Base-by-base conservation (phyloP, 1,140 invertebrate species). In the Oedothorax gibbosus region DNA sequence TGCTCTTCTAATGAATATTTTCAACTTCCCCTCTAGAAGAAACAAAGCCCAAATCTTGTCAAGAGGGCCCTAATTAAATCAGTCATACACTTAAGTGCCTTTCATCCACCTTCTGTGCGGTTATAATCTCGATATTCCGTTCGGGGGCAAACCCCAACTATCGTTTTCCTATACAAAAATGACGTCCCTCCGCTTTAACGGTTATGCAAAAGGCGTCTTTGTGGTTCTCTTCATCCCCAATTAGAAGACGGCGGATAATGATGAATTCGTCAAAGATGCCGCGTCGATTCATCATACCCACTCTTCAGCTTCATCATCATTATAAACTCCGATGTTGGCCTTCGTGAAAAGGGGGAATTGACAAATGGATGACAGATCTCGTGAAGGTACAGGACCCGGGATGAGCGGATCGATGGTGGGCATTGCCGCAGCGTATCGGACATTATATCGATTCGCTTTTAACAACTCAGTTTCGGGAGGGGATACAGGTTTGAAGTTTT, bases 281-380 rank as follows among this genome's bases (percentile, higher is more conserved):
- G 66, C 51, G 14, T 62, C 53, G 64, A 81, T 81, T 81, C 78
- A 72, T 81, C 78, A 81, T 62, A 51, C 35, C 3, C 72, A 15
- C 20, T n/a, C 18, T 7, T 20, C 54, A 7, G 53, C 18, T 7
- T 60, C n/a, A 68, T 18, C 60, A 64, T 77, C 57, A 53, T 79
- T 49, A 15, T 10, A 68, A 57, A 72, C 20, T 50, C 21, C 57
- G 12, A 53, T 79, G 66, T 79, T 50, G 35, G 35, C 35, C 35
- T 5, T 35, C 5, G 54, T 14, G 8, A 11, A 54, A 9, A 50
- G 62, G 56, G 21, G 51, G 50, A 71, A 18, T 79, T 71, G 78
- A 81, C 66, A 81, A 81, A 81, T 81, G 65, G 78, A 54, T 81
- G 78, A 81, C 78, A 71, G 66, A 56, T 81, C 60, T 65, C 35